These are phyloP conservation scores for Scalopus aquaticus DNA, from an alignment of 2,113 vertebrate genomes.

Conservation along the genomic window DNA sequence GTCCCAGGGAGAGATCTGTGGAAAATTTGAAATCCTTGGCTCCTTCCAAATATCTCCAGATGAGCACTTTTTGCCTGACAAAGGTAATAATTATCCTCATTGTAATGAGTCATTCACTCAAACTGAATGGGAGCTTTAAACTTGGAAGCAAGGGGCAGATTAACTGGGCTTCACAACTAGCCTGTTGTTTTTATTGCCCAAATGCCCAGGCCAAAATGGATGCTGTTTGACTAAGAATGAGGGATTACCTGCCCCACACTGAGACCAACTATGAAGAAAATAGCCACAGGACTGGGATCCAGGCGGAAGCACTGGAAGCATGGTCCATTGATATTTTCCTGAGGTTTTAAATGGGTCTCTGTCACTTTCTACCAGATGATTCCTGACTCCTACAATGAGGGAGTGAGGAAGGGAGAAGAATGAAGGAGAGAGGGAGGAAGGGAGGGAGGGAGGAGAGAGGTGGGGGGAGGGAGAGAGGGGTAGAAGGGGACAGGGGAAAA, in stretches of 20 bases:
- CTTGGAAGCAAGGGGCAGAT: constrained; percentile 39
- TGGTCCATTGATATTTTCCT: constrained; percentile 30
- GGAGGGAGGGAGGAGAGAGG: background rate
- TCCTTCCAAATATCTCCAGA: constrained; percentile 59
- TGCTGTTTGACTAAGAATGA: constrained; percentile 57
- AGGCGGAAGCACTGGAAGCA: constrained; percentile 19
- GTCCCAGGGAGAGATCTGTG: constrained; percentile 10
- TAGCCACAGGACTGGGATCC: background rate
- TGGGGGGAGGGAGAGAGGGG: background rate
- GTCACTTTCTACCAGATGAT: background rate
- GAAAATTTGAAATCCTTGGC: constrained; percentile 56
- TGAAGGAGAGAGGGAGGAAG: background rate
- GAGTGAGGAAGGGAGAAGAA: background rate
- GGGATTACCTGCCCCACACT: constrained; percentile 29
- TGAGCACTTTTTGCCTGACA: constrained; percentile 35
- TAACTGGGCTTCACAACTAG: constrained; percentile 50
- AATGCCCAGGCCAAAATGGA: constrained; percentile 43
- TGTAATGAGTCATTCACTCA: constrained; percentile 55
- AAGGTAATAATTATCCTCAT: constrained; percentile 55
- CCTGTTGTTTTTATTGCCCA: constrained; percentile 57
- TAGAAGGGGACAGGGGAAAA: too few relatives aligned
- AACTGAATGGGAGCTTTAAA: constrained; percentile 63
- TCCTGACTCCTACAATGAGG: background rate
- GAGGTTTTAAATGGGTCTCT: background rate
- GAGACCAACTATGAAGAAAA: constrained; percentile 49